Conservation (phyloP, 2,113 vertebrate species). For the Meleagris gallopavo region DNA sequence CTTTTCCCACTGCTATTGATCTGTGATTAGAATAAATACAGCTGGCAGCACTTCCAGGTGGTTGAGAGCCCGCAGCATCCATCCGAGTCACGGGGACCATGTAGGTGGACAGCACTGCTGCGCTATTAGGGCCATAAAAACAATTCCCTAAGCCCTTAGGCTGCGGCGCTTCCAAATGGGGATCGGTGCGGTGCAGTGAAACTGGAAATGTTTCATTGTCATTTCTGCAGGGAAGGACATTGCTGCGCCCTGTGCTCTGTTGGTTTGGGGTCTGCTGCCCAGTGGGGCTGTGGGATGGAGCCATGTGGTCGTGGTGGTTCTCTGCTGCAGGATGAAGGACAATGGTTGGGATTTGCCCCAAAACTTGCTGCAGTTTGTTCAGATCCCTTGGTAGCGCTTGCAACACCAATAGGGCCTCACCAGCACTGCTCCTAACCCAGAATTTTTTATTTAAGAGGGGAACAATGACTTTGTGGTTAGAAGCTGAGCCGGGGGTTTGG, state of each 20-base stretch:
- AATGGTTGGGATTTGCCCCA: neutral
- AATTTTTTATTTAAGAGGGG: neutral
- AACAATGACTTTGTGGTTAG: conserved; percentile 11
- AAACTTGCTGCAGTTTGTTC: neutral
- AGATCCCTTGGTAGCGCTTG: neutral
- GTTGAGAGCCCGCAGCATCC: neutral
- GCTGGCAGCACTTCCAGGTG: neutral
- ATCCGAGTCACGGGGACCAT: neutral
- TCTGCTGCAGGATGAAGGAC: neutral
- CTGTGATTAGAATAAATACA: conserved; percentile 38
- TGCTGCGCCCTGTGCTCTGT: fast-evolving
- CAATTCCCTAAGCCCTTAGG: neutral
- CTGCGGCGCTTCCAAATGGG: neutral
- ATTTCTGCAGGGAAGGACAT: fast-evolving
- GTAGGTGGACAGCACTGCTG: conserved; percentile 10
- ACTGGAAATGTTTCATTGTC: neutral
- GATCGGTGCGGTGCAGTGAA: neutral
- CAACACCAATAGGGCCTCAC: fast-evolving
- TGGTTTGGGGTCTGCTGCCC: too few relatives aligned
- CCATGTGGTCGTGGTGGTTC: neutral
- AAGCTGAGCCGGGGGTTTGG: neutral
- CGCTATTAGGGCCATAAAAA: neutral
- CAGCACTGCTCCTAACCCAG: neutral
- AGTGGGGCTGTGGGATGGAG: neutral
- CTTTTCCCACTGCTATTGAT: conserved; percentile 51